Evolutionary conservation across 2,113 vertebrate genomes (phyloP).

Genomic region (Platanista minor): DNA sequence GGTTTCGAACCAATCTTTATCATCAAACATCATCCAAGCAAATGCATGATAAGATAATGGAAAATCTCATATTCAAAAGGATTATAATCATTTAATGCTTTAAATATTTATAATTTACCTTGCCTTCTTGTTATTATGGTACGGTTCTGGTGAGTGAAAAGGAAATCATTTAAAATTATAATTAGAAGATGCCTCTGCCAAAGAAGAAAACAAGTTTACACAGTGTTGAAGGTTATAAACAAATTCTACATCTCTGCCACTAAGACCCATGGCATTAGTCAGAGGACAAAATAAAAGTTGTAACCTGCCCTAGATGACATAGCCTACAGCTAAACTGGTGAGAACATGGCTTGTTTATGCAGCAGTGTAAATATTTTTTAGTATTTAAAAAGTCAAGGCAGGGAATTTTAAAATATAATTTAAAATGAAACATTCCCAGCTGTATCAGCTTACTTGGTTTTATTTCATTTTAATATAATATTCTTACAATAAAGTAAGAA

Average conservation of each 20-base stretch:
- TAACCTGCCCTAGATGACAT: not conserved
- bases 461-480: not conserved
- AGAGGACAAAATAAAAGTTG: constrained; percentile 21
- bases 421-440: not conserved
- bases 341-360: not conserved
- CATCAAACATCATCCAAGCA: not conserved
- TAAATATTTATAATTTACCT: constrained; percentile 45
- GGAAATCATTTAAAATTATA: constrained; percentile 55
- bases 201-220: not conserved
- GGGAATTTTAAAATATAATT: not conserved
- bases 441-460: not conserved
- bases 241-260: not conserved
- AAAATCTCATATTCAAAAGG: not conserved
- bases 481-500: not conserved
- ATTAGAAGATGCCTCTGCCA: constrained; percentile 10
- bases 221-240: constrained; percentile 1
- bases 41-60: not conserved
- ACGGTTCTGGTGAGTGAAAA: not conserved
- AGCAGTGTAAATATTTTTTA: not conserved
- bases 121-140: not conserved
- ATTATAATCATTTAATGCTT: not conserved
- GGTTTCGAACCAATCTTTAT: not conserved
- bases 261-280: not conserved
- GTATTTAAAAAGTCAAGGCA: not conserved
- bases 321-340: not conserved